Evolutionary conservation across 2,797 vertebrate genomes (phyloP).

Genomic region (Avahi laniger): DNA sequence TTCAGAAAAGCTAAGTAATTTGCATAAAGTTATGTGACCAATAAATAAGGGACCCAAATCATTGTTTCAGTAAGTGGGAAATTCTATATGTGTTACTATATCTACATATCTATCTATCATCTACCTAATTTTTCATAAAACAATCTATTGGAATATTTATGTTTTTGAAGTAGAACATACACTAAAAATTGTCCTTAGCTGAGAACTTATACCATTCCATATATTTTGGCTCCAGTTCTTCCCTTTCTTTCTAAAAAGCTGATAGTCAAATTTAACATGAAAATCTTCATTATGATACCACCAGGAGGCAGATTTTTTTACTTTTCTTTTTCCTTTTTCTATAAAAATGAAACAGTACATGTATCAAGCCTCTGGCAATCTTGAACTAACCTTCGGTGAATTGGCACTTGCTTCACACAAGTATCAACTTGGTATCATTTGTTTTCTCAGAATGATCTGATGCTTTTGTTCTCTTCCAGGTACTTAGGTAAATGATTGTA

Average conservation of each 20-base stretch:
- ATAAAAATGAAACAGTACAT: neutral
- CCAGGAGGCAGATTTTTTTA: neutral
- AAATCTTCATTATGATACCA: neutral
- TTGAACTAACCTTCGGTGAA: neutral
- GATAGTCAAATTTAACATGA: slow-evolving; percentile 7
- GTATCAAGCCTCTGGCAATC: neutral
- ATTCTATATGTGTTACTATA: neutral
- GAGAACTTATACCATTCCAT: neutral
- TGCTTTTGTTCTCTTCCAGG: slow-evolving; percentile 24
- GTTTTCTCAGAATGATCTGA: neutral
- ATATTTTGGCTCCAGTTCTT: slow-evolving; percentile 17
- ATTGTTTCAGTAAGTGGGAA: neutral
- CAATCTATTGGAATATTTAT: neutral
- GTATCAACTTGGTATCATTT: neutral
- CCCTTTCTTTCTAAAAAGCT: slow-evolving; percentile 2
- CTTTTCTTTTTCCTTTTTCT: neutral
- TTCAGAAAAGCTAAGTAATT: slow-evolving; percentile 33
- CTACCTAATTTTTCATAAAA: slow-evolving; percentile 10
- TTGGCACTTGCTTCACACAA: neutral
- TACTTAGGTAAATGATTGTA: slow-evolving; percentile 19
- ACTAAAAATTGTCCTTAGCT: neutral
- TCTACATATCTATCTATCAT: neutral
- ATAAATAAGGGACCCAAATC: neutral
- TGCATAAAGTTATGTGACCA: neutral
- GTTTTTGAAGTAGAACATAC: neutral